Base-by-base conservation (phyloP, 2,797 vertebrate species). In the Alauda arvensis region DNA sequence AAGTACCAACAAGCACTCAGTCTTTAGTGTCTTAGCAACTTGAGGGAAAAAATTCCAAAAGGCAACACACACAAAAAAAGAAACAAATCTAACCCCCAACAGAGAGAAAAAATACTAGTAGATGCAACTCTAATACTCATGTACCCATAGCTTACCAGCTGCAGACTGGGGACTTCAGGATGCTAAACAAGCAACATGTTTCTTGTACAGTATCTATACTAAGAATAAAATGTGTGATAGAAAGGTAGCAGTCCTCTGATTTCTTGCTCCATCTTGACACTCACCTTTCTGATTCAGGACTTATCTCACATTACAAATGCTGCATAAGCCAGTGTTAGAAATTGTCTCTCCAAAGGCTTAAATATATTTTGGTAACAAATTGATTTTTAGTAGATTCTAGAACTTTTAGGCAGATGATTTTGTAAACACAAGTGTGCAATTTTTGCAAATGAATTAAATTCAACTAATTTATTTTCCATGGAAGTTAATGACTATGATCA, bases 181-280 rank as follows among this genome's bases (percentile, higher is more conserved):
- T 69, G 11, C 12, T 37, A 37, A 37, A 37, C 37, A 37, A 37
- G 37, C 17, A 60, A 39, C 26, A 3, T 28, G 15, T 4, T 55
- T 26, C 6, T 53, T 37, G 4, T 12, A 11, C 0, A 1, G 3
- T 26, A 61, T 26, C n/a, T 24, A 29, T 12, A 48, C 4, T 12
- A 39, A 43, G 10, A 80, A 31, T 29, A 52, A 31, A 56, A 10
- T 7, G 1, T 34, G 19, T 18, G 4, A 8, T 51, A 51, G 12
- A 15, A 83, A 56, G 3, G 11, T n/a, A 49, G 7, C 9, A 40
- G 6, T 11, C 14, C 17, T 57, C 31, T 42, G 34, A 48, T 40
- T 59, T 74, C 68, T 76, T 66, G 4, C 15, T 72, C 10, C 10
- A 4, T 53, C 18, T 46, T 72, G 34, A 15, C 19, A 49, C 19